A percentile compares a stretch with the other conserved stretches of the same genome.
phyloP scores from a whole-genome alignment of 2,113 vertebrate genomes.

The Chamaetylas fuelleborni region DNA sequence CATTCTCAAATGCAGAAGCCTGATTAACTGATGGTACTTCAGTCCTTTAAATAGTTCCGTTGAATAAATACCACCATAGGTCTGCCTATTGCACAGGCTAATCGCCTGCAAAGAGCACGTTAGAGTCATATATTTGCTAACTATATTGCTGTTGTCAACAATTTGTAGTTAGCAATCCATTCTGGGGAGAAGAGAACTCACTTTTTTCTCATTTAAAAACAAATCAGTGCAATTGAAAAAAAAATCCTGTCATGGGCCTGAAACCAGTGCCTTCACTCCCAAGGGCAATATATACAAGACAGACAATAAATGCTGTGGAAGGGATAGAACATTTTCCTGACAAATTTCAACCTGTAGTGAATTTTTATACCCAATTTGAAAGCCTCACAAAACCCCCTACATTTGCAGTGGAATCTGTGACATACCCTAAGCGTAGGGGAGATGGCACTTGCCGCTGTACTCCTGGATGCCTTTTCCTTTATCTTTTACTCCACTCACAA shows the following conservation, averaged over 20 bases:
- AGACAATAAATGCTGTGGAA: neutral
- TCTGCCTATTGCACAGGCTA: neutral
- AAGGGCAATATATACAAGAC: neutral
- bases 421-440: neutral
- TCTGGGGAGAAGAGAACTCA: neutral
- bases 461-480: neutral
- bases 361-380: neutral
- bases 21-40: neutral
- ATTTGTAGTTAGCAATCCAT: slow-evolving; percentile 24
- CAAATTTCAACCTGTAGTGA: slow-evolving; percentile 6
- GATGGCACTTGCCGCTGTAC: neutral
- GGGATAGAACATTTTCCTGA: neutral
- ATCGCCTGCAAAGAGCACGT: neutral
- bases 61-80: neutral
- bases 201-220: slow-evolving; percentile 50
- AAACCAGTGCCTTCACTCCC: slow-evolving; percentile 4
- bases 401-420: neutral
- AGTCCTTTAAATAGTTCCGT: neutral
- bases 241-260: neutral
- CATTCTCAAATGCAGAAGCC: neutral
- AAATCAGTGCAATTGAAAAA: slow-evolving; percentile 36
- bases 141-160: slow-evolving; percentile 39
- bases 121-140: neutral
- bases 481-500: neutral
- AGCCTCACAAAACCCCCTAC: neutral